Conservation (phyloP, 1,140 invertebrate species). For the Drosophila fuyamai region DNA sequence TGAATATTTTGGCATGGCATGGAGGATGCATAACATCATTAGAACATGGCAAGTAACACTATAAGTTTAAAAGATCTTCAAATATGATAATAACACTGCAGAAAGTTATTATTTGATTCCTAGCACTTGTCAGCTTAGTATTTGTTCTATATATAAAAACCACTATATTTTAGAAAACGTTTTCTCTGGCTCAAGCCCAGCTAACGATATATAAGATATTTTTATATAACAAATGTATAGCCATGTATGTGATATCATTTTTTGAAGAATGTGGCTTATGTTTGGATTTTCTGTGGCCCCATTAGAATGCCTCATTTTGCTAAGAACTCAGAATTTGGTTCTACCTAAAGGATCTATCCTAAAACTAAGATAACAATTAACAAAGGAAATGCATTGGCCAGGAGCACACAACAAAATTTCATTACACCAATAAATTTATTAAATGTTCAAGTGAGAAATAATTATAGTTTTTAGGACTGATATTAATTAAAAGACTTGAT, state of each 20-base stretch:
- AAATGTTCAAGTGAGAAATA: no score
- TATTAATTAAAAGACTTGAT: no score
- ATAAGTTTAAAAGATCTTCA: not conserved
- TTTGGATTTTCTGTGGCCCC: no score
- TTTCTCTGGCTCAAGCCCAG: slow-evolving; percentile 1
- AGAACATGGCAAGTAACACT: not conserved
- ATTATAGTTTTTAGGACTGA: no score
- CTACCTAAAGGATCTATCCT: slow-evolving; percentile 21
- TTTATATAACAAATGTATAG: slow-evolving; percentile 4
- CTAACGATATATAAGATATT: slow-evolving; percentile 1
- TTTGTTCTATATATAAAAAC: not conserved
- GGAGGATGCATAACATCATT: not conserved
- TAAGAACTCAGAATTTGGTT: not conserved
- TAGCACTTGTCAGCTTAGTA: no score
- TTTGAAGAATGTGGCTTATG: no score
- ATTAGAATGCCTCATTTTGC: no score
- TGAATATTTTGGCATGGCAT: no score
- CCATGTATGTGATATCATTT: slow-evolving; percentile 20
- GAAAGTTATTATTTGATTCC: not conserved
- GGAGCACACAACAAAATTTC: no score
- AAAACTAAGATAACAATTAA: slow-evolving; percentile 24
- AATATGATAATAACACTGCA: not conserved
- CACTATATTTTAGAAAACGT: not conserved
- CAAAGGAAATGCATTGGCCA: slow-evolving; percentile 51
- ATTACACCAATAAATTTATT: no score